These are phyloP conservation scores for Platycheirus albimanus DNA, from an alignment of 2,888 invertebrate genomes.

Conservation along the genomic window DNA sequence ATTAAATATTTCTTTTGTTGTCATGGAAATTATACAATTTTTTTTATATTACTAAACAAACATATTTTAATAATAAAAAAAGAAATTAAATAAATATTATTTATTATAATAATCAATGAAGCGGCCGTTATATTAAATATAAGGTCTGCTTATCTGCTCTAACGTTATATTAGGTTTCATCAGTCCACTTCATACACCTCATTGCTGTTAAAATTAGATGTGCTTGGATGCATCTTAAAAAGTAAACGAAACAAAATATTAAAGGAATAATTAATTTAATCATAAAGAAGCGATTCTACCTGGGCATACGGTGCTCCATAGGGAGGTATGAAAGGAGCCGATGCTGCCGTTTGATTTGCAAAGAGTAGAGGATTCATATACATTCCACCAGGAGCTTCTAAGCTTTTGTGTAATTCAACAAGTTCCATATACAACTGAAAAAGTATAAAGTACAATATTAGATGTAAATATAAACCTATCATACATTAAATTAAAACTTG, in stretches of 20 bases:
- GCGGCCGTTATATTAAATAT: conserved; percentile 10
- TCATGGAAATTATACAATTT: conserved; percentile 41
- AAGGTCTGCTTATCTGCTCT: conserved; percentile 1
- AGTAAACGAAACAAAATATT: not conserved
- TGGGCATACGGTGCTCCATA: conserved; percentile 47
- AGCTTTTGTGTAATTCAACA: conserved; percentile 78
- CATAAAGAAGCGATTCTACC: conserved; percentile 22
- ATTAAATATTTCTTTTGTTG: not conserved
- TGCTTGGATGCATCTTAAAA: conserved; percentile 57
- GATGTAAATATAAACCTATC: too few species aligned
- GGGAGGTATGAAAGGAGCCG: conserved; percentile 71
- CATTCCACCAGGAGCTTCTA: conserved; percentile 81
- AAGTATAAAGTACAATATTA: too few species aligned
- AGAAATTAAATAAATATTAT: conserved; percentile 44
- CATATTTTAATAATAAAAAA: conserved; percentile 36
- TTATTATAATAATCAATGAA: conserved; percentile 27
- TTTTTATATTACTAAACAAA: conserved; percentile 34
- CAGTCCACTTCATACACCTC: conserved; percentile 71
- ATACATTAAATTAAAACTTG: too few species aligned
- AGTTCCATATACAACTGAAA: conserved; percentile 80
- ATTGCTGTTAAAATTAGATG: conserved; percentile 63
- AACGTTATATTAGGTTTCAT: conserved; percentile 13
- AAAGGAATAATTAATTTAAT: not conserved
- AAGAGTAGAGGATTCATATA: conserved; percentile 81
- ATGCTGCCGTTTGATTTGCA: conserved; percentile 80